Percentiles rank a stretch among this genome's conserved stretches.
Conservation (phyloP, 1,140 invertebrate species). For the Vanessa tameamea region DNA sequence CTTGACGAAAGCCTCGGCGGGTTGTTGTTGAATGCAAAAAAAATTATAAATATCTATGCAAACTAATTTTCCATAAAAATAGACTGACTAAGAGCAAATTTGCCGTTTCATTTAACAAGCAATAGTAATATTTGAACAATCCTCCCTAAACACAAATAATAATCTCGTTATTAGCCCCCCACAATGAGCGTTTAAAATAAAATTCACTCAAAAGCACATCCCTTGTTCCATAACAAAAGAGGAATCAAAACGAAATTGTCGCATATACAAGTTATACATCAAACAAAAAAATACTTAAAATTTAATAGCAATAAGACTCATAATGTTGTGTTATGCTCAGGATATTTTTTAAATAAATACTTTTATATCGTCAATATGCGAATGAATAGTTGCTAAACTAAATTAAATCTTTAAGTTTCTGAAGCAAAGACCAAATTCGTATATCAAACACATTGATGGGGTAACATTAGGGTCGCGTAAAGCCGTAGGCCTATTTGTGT, state of each 20-base stretch:
- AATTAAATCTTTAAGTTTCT: neutral
- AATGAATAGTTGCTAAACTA: neutral
- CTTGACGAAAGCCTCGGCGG: too few species aligned
- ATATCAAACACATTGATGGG: neutral
- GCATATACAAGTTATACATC: neutral
- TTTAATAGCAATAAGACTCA: neutral
- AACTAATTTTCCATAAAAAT: slow-evolving; percentile 19
- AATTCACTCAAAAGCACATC: slow-evolving; percentile 63
- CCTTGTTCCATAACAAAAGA: slow-evolving; percentile 52
- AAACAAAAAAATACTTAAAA: slow-evolving; percentile 20
- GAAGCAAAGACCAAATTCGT: neutral
- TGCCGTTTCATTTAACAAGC: slow-evolving; percentile 62
- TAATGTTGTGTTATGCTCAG: neutral
- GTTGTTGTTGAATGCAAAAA: neutral
- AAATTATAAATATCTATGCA: neutral
- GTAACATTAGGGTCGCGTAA: slow-evolving; percentile 52
- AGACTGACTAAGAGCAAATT: slow-evolving; percentile 36
- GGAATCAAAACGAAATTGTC: slow-evolving; percentile 20
- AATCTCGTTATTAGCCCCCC: slow-evolving; percentile 69
- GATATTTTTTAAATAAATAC: neutral
- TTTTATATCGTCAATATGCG: neutral
- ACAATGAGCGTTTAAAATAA: slow-evolving; percentile 67
- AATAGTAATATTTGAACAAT: slow-evolving; percentile 70
- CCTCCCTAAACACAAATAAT: slow-evolving; percentile 58
- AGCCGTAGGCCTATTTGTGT: slow-evolving; percentile 79